These are phyloP conservation scores for Cuniculus paca DNA, from an alignment of 2,797 vertebrate genomes.

Conservation along the genomic window DNA sequence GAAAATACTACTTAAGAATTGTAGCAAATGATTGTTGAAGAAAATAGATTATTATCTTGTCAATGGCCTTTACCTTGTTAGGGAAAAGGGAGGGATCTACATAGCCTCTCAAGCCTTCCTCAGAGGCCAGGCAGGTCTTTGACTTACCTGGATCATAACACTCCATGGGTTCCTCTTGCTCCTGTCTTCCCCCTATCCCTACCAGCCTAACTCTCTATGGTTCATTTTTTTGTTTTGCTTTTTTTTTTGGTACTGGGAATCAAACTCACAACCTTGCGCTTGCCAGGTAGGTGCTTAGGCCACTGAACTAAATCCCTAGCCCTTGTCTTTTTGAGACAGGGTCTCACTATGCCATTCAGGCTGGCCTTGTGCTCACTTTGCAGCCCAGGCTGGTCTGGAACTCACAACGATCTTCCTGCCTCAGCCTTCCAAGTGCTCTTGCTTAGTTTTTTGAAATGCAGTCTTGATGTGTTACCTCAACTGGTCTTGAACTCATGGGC, in stretches of 20 bases:
- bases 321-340: too few relatives aligned
- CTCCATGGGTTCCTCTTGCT: neutral
- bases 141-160: neutral
- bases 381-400: too few relatives aligned
- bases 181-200: neutral
- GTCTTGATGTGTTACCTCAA: neutral
- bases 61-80: neutral
- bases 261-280: too few relatives aligned
- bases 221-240: neutral
- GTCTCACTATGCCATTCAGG: too few relatives aligned
- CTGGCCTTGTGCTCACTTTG: too few relatives aligned
- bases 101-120: neutral
- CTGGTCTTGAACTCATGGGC: neutral
- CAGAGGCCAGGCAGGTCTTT: neutral
- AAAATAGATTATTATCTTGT: slow-evolving; percentile 7
- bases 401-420: too few relatives aligned
- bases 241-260: too few relatives aligned
- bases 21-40: slow-evolving; percentile 55
- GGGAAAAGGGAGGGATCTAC: neutral
- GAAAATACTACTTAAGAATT: slow-evolving; percentile 46
- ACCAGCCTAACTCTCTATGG: neutral
- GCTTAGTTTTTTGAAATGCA: neutral
- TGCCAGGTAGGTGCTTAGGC: too few relatives aligned
- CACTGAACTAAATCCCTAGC: too few relatives aligned
- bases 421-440: too few relatives aligned